Base-by-base conservation (phyloP, 2,888 invertebrate genomes). In the Syrista parreyssii region DNA sequence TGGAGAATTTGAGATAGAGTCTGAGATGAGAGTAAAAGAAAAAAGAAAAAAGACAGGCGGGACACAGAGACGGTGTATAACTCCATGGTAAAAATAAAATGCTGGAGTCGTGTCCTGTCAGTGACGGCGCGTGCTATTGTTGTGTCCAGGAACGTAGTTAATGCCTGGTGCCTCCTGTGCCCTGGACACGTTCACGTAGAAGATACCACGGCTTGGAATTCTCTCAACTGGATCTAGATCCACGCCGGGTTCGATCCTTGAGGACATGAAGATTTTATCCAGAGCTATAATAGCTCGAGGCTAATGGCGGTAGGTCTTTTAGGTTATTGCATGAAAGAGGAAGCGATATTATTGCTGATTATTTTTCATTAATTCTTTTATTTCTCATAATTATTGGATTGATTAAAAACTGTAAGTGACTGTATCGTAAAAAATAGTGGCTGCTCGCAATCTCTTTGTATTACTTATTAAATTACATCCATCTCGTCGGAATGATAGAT, bases 381-480 rank as follows among this genome's bases (percentile, higher is more conserved):
- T 4, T 23, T 15, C 0, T 55, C 55, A 23, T 55, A 6, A 55
- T 9, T 23, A 23, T 23, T 23, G 23, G 55, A 15, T 55, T 23
- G 9, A 55, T 55, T 55, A 0, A 55, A 55, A 23, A 55, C 1
- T 55, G 23, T 55, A 55, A 55, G 55, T 9, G 4, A 9, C 23
- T 23, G 55, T 23, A 55, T 55, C 23, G 6, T 55, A 2, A 55
- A 55, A 9, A 55, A 55, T 23, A 32, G 3, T 32, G 30, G 32
- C 68, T 31, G 31, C 55, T 36, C 33, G 23, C 30, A 33, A 68
- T 77, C 77, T 77, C 34, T 34, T 36, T 55, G 68, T 35, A 74
- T 73, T 68, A 73, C 32, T 75, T 77, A 75, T 77, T 77, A 77
- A 77, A 77, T 77, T 75, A 77, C 74, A 75, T 77, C 75, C 74